Evolutionary conservation across 2,888 invertebrate genomes (phyloP).

Genomic region (Melieria crassipennis): DNA sequence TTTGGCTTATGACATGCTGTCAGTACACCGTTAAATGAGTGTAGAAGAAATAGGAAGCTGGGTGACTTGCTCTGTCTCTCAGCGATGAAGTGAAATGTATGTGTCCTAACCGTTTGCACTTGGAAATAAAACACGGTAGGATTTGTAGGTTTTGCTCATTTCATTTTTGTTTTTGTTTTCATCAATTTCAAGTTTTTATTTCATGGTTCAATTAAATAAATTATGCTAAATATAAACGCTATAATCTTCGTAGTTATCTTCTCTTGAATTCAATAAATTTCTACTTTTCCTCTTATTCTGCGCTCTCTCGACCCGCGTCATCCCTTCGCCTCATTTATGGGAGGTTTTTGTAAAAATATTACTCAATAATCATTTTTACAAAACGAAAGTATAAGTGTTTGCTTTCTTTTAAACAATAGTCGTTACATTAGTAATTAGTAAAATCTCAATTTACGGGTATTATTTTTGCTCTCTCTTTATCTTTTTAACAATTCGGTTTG

Average conservation of each 20-base stretch:
- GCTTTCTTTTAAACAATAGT: slow-evolving; percentile 32
- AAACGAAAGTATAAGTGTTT: slow-evolving; percentile 9
- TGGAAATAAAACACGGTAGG: slow-evolving; percentile 42
- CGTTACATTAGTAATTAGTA: slow-evolving; percentile 43
- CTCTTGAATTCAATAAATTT: slow-evolving; percentile 41
- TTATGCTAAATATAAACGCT: slow-evolving; percentile 52
- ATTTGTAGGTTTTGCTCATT: slow-evolving; percentile 41
- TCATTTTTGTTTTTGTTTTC: slow-evolving; percentile 53
- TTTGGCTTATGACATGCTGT: too few species aligned
- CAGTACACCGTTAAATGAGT: too few species aligned
- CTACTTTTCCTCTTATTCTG: slow-evolving; percentile 35
- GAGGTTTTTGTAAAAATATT: slow-evolving; percentile 51
- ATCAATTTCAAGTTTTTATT: slow-evolving; percentile 61
- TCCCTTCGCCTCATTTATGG: too few species aligned
- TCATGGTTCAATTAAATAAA: slow-evolving; percentile 53
- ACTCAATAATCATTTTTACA: slow-evolving; percentile 37
- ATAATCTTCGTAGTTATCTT: slow-evolving; percentile 33
- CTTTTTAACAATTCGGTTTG: slow-evolving; percentile 32
- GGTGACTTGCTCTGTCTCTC: too few species aligned
- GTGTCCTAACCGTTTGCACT: slow-evolving; percentile 20
- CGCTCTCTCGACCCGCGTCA: too few species aligned
- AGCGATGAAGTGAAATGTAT: not conserved
- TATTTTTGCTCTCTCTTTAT: slow-evolving; percentile 8
- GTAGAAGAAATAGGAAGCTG: too few species aligned
- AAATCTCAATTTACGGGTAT: slow-evolving; percentile 51